Evolutionary conservation across 2,113 vertebrate genomes (phyloP).

Genomic region (Crypturellus undulatus): DNA sequence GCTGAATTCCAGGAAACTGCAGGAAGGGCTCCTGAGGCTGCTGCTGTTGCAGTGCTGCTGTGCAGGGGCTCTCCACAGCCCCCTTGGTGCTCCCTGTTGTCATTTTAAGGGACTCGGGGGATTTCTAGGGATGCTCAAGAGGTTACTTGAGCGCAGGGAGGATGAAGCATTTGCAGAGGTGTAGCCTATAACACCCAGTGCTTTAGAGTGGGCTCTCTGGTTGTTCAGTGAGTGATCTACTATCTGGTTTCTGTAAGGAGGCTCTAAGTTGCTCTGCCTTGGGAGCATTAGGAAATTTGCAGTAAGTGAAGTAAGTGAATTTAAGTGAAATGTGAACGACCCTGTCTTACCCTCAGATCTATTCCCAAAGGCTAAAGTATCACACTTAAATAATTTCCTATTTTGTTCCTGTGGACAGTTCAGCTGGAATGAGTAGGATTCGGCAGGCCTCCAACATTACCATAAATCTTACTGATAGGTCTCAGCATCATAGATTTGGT

Average conservation of each 20-base stretch:
- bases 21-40: neutral
- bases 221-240: neutral
- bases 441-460: neutral
- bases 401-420: neutral
- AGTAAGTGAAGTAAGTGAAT: too few relatives aligned
- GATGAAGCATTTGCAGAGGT: neutral
- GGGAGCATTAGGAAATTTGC: neutral
- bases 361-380: neutral
- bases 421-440: neutral
- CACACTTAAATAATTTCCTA: neutral
- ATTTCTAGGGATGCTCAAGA: neutral
- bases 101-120: neutral
- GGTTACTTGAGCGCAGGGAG: neutral
- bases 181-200: rapidly evolving
- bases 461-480: neutral
- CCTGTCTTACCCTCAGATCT: neutral
- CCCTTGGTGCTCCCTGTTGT: neutral
- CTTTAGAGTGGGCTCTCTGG: neutral
- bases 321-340: neutral
- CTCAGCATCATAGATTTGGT: neutral
- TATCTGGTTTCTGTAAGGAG: neutral
- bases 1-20: neutral
- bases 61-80: neutral
- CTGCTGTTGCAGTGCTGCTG: neutral
- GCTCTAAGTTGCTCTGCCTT: neutral